Evolutionary conservation across 2,888 invertebrate species (phyloP), one percentile per base, ranked within the genome.

Genomic region (Anarsia innoxiella): DNA sequence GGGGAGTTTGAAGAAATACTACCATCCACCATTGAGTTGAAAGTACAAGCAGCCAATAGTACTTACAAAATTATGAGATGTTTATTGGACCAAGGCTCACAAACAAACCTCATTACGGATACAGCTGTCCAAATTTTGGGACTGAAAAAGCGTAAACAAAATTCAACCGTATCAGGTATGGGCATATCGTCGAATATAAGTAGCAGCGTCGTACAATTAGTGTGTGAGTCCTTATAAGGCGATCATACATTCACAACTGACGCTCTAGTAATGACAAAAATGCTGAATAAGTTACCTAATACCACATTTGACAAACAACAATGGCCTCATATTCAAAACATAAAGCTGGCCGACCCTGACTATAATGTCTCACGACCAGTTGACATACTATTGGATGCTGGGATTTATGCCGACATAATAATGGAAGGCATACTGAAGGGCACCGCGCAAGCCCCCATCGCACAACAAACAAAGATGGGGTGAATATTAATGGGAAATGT

Each of bases 401-500:
- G 31, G 2, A 26, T 39, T 1, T 44, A 44, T 28, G 23, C 45
- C 1, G 42, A 45, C 11, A 36, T 39, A 6, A 25, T 39, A 1
- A 32, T 38, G 28, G 33, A 33, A n/a, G 45, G 42, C 1, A 23
- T 45, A 6, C 23, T 45, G 2, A 23, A 15, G 6, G 32, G 39
- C 1, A 12, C 26, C 2, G 4, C 10, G 1, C 36, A 33, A 6
- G 27, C 29, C 1, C 42, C 42, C 2, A 30, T 42, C 5, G 45
- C 42, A 1, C 42, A 42, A 33, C 40, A 42, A 19, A 45, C 45
- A 2, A 38, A 31, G 31, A 6, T 45, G 10, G 45, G 42, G 6
- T 42, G 42, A 42, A 35, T 45, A 2, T 13, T 38, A 9, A 13
- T 15, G 9, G 34, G 39, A 1, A 33, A 30, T 2, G 16, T 29